Base-by-base conservation (phyloP, 2,113 vertebrate genomes). In the Archilochus colubris region DNA sequence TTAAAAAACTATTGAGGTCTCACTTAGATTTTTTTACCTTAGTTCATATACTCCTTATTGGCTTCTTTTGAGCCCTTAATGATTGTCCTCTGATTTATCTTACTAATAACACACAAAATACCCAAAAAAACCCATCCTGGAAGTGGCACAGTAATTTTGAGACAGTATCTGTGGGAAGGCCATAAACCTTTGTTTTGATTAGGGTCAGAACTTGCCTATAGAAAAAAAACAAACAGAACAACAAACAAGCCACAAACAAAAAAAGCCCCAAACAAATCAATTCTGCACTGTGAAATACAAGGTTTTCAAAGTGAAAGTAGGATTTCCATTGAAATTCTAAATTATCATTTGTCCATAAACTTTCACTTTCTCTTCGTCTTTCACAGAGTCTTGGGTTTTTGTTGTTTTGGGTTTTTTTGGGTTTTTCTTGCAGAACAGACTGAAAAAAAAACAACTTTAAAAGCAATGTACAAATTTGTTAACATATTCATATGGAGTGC, bases 11-110 rank as follows among this genome's bases (percentile, higher is more conserved):
- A 91, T 75, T 77, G 63, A 86, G n/a, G 11, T 40, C 63, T 89
- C 31, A 18, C 46, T 75, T 61, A 18, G 22, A 51, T 84, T 90
- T 93, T 93, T 80, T 87, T 1, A 69, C 58, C 54, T 79, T 43
- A 12, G 11, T 85, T 93, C 88, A 51, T 1, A 3, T 27, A 15
- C 10, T 86, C 13, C 38, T 80, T 66, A 46, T 36, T 33, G 48
- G 59, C 22, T 86, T 46, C 22, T 81, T 72, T 81, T 59, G 55
- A 93, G 59, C 64, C 69, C n/a, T 75, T 82, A 48, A 91, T 75
- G 86, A 93, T 92, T 88, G 81, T 92, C 83, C 86, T 80, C 73
- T 92, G 74, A 94, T 76, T 67, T 77, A 38, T 93, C 72, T 80
- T 88, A 62, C 43, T 78, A 48, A 72, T 40, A 40, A 40, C 40